Conservation (phyloP, 53 echinoderm and acorn worm species). For the Henricia sp. region DNA sequence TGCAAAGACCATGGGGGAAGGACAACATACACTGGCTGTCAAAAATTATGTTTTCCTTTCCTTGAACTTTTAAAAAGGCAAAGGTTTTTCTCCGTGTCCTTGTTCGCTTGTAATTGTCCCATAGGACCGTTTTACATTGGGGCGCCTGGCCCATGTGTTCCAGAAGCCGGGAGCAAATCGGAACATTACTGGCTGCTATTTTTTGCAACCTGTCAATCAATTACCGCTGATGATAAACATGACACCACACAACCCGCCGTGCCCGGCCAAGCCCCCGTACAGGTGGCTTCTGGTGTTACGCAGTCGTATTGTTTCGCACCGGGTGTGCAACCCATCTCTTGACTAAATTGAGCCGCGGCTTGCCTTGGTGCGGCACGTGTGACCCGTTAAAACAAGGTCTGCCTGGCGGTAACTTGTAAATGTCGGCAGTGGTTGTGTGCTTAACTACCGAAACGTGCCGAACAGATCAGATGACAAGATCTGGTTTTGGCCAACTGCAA, state of each 20-base stretch:
- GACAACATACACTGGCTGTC: too few species aligned
- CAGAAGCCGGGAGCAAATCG: neutral
- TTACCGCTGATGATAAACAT: slow-evolving; percentile 48
- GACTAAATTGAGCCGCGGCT: slow-evolving; percentile 6
- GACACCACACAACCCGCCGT: neutral
- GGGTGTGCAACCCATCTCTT: neutral
- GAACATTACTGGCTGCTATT: neutral
- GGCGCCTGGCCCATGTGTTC: too few species aligned
- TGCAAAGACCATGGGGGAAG: too few species aligned
- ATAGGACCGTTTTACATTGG: slow-evolving; percentile 7
- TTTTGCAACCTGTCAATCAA: slow-evolving; percentile 32
- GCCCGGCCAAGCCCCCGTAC: neutral
- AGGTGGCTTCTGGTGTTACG: slow-evolving; percentile 49
- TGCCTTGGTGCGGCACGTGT: slow-evolving; percentile 45
- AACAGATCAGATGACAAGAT: slow-evolving; percentile 2
- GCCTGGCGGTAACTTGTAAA: neutral
- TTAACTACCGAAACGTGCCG: slow-evolving; percentile 1
- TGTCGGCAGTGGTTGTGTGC: neutral
- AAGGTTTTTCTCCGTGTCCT: slow-evolving; percentile 1
- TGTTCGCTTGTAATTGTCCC: slow-evolving; percentile 4
- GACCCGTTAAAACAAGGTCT: slow-evolving; percentile 26
- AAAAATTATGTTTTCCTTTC: too few species aligned
- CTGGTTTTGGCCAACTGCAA: neutral
- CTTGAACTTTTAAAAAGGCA: neutral
- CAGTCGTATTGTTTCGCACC: slow-evolving; percentile 19